Conservation (phyloP, 2,797 vertebrate genomes). For the Danio aesculapii region DNA sequence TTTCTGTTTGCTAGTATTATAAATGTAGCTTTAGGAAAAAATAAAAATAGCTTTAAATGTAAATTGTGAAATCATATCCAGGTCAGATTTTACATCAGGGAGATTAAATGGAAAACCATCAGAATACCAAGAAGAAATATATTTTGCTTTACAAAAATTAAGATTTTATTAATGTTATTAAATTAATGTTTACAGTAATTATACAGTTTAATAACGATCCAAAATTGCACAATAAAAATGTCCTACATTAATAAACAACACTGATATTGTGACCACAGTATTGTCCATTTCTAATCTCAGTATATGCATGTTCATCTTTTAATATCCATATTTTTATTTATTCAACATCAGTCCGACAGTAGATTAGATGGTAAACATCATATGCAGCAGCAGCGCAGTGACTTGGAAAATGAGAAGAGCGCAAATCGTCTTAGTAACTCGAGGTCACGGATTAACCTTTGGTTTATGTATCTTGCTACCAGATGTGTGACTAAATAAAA, state of each 20-base stretch:
- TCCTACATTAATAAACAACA: neutral
- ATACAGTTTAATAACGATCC: neutral
- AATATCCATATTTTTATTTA: neutral
- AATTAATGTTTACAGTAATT: neutral
- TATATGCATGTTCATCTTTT: too few relatives aligned
- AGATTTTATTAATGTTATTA: neutral
- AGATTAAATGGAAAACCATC: too few relatives aligned
- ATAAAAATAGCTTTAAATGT: too few relatives aligned
- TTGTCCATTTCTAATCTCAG: neutral
- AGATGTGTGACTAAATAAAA: conserved; percentile 35
- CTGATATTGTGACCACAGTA: neutral
- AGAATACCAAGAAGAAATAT: neutral
- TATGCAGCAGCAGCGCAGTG: neutral
- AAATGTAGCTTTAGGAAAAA: too few relatives aligned
- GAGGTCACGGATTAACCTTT: conserved; percentile 54
- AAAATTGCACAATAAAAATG: neutral
- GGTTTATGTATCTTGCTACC: conserved; percentile 49
- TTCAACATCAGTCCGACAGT: neutral
- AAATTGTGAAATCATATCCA: too few relatives aligned
- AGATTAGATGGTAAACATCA: neutral
- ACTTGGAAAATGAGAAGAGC: conserved; percentile 5
- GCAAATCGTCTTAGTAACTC: conserved; percentile 35
- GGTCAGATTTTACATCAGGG: too few relatives aligned
- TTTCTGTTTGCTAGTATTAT: too few relatives aligned
- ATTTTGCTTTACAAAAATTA: neutral